Evolutionary conservation across 2,113 vertebrate species (phyloP), one percentile per base, ranked within the genome.

Genomic region (Theristicus caerulescens): DNA sequence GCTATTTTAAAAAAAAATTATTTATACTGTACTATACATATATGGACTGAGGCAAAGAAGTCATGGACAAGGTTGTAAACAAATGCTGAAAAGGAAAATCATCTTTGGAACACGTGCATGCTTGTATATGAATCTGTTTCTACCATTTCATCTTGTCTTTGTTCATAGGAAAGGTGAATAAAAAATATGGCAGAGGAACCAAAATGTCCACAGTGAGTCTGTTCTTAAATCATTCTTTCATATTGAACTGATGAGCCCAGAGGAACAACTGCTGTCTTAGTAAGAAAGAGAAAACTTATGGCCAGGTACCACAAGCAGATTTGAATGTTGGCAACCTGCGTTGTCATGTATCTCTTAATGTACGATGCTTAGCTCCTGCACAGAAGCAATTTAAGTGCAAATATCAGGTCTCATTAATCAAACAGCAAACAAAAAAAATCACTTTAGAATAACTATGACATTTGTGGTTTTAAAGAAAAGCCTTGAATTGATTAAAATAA

Each of bases 91-190:
- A 74, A 16, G 2, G 7, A 54, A 92, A 62, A 49, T 47, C 1
- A 3, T 16, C 4, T 65, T 22, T 65, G 16, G 9, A 89, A 57
- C 3, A 8, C 1, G 1, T 8, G 1, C 3, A 20, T 61, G 1
- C 3, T 69, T 64, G 2, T 42, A 7, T 36, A 42, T 42, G 10
- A 32, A 42, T 70, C 12, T 83, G 7, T 52, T 83, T 93, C 19
- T 51, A 42, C 4, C 7, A 7, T 64, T 81, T 84, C 2, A 21
- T 49, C 21, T 70, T 52, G 16, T 34, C 8, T 73, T 62, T 77
- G 3, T 15, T 55, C 9, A 25, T 34, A 54, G 9, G 13, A 81
- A 66, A 44, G 2, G 1, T 40, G 36, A 77, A 65, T n/a, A 27
- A 62, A 72, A 47, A 51, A 31, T 3, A 19, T 3, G 9, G 2